Evolutionary conservation across 1,140 invertebrate genomes (phyloP).

Genomic region (Aporrectodea caliginosa): DNA sequence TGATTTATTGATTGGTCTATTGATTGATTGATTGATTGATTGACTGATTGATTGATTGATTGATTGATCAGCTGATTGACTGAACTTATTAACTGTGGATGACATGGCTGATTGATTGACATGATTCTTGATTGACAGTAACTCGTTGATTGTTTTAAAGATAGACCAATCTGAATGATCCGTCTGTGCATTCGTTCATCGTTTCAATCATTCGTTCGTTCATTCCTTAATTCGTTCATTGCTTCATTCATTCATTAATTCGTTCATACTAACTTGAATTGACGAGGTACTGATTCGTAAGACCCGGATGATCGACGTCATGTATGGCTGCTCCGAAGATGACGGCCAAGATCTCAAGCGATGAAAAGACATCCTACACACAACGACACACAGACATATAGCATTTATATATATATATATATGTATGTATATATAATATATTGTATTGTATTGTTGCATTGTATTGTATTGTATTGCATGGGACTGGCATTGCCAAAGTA

Average conservation of each 20-base stretch:
- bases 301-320: conserved; percentile 61
- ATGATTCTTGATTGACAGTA: no score
- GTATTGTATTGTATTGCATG: no score
- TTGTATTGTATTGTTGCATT: no score
- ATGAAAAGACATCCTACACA: conserved; percentile 69
- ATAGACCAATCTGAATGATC: background rate
- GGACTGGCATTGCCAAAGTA: no score
- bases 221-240: background rate
- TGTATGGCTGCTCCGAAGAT: conserved; percentile 60
- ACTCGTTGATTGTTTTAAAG: background rate
- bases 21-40: no score
- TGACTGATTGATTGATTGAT: no score
- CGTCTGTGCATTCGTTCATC: background rate
- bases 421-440: no score
- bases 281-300: conserved; percentile 60
- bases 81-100: no score
- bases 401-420: no score
- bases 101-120: no score
- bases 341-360: conserved; percentile 58
- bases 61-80: no score
- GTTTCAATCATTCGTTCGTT: background rate
- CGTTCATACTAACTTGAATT: conserved; percentile 51
- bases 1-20: no score
- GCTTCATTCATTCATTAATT: background rate
- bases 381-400: conserved; percentile 35